Evolutionary conservation across 1,140 invertebrate genomes (phyloP), one percentile per base, ranked within the genome.

Genomic region (Chironomus striatipennis): DNA sequence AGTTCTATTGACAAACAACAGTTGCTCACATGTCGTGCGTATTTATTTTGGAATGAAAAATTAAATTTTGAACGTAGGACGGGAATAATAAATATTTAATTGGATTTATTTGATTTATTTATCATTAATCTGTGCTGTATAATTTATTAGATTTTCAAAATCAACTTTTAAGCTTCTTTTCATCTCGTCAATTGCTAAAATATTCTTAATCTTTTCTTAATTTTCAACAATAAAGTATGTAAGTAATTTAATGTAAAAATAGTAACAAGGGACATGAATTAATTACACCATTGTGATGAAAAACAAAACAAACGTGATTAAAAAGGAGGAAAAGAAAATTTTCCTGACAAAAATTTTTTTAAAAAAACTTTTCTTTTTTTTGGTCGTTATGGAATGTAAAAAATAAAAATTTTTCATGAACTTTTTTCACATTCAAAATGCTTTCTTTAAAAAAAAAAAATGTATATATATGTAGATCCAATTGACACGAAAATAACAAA

Each of bases 401-500:
- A 34, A 34, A n/a, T n/a, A n/a, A 34, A 34, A 34, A 2, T 5
- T 34, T 34, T 2, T 34, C 24, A 34, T 34, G 24, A 34, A 5
- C n/a, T n/a, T n/a, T 34, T 34, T 34, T 34, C 24, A 34, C 24
- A 34, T 34, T 34, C 24, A 34, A 34, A 34, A 57, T n/a, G 47
- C n/a, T n/a, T 15, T 5, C 15, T 5, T 57, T 15, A 57, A 57
- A 15, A 47, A 15, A 47, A 47, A 47, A 47, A 47, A 47, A 12
- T 47, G 43, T 47, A 15, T 12, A 47, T 12, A 15, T 47, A n/a
- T 47, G 43, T 15, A 47, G n/a, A 57, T 57, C 47, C 47, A 57
- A 57, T 57, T 57, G 47, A 57, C 47, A 57, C 47, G 47, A 57
- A 57, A n/a, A 57, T 57, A 70, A 70, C 65, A 17, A 70, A 70